These are phyloP conservation scores for Siphamia tubifer DNA, from an alignment of 2,113 vertebrate genomes.

Conservation along the genomic window DNA sequence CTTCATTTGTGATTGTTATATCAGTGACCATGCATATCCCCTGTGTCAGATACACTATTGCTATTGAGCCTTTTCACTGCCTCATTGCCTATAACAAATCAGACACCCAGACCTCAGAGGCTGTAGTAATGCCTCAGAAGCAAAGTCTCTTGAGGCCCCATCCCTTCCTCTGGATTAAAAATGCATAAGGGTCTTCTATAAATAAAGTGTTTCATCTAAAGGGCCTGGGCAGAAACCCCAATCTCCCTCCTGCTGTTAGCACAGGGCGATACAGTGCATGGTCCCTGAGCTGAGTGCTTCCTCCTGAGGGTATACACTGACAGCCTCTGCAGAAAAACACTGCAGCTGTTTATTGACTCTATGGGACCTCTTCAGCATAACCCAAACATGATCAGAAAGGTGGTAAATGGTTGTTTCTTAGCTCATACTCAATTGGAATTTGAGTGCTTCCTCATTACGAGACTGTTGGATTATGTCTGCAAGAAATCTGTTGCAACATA, in stretches of 20 bases:
- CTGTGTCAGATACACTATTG: not conserved
- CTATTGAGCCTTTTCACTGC: not conserved
- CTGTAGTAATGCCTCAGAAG: slow-evolving; percentile 40
- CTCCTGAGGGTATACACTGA: slow-evolving; percentile 9
- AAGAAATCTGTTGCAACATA: not conserved
- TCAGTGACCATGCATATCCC: not conserved
- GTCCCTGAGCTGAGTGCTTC: not conserved
- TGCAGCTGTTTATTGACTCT: slow-evolving; percentile 13
- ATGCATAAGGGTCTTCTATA: slow-evolving; percentile 77
- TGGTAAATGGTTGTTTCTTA: not conserved
- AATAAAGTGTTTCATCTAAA: slow-evolving; percentile 80
- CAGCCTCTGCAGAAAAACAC: not conserved
- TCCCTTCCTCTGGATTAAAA: slow-evolving; percentile 74
- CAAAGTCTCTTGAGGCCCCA: slow-evolving; percentile 48
- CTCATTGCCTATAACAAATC: slow-evolving; percentile 18
- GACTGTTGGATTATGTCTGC: not conserved
- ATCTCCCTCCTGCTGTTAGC: slow-evolving; percentile 37
- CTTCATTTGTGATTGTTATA: not conserved
- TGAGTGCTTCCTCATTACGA: not conserved
- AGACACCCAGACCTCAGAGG: slow-evolving; percentile 39
- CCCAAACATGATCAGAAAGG: not conserved
- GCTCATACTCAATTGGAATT: not conserved
- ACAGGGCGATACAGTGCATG: not conserved
- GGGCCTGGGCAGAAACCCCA: slow-evolving; percentile 43
- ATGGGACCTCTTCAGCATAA: not conserved